Percentiles rank a stretch among this genome's conserved stretches.
Conservation (phyloP, 2,797 vertebrate genomes). For the Mus caroli region DNA sequence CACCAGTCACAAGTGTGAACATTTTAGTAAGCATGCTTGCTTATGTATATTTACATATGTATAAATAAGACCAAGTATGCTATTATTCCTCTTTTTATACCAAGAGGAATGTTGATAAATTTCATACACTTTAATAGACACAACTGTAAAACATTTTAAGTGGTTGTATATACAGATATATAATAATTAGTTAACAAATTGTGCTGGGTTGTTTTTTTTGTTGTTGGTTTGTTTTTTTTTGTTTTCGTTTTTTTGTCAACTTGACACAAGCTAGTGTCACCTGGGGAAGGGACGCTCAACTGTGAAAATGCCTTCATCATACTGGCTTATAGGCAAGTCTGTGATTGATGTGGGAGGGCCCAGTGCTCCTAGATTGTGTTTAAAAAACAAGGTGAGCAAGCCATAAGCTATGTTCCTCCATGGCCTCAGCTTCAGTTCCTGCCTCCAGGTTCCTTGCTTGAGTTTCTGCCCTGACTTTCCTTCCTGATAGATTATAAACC, state of each 20-base stretch:
- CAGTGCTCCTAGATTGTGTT: background rate
- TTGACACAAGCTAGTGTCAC: background rate
- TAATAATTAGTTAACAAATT: conserved; percentile 32
- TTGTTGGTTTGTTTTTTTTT: too few relatives aligned
- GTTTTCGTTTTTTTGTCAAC: background rate
- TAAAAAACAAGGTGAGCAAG: background rate
- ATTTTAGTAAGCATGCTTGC: background rate
- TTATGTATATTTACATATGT: background rate
- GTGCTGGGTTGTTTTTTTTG: background rate
- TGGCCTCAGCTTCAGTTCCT: background rate
- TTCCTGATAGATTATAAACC: background rate
- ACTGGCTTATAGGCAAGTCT: background rate
- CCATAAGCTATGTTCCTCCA: background rate
- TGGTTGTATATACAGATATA: background rate
- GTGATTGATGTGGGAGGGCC: background rate
- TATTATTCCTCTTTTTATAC: background rate
- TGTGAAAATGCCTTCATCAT: background rate
- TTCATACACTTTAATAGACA: background rate
- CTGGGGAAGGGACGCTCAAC: background rate
- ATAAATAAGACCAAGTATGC: background rate
- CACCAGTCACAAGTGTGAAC: background rate
- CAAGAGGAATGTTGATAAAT: background rate
- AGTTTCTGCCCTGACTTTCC: too few relatives aligned
- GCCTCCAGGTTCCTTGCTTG: background rate
- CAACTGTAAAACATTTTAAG: background rate